Percentiles rank a stretch among this genome's conserved stretches.
Conservation (phyloP, 2,113 vertebrate genomes). For the Mola mola region DNA sequence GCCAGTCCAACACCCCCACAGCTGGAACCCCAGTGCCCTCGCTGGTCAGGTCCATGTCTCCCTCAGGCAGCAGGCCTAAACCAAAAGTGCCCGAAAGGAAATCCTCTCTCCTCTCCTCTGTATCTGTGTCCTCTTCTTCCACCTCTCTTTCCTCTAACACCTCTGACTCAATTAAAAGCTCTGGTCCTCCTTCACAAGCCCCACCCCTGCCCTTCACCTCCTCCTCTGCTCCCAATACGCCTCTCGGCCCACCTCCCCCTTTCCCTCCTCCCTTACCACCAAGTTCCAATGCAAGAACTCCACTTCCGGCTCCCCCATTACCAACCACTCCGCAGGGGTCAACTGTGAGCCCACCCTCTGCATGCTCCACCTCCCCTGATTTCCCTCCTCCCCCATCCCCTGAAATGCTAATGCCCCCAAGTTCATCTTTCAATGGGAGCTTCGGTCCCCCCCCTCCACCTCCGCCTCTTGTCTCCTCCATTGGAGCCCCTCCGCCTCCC, state of each 20-base stretch:
- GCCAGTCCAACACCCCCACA: constrained; percentile 97
- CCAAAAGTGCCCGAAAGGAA: constrained; percentile 96
- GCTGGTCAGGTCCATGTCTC: constrained; percentile 84
- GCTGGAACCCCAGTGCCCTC: constrained; percentile 94
- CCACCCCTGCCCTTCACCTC: constrained; percentile 49
- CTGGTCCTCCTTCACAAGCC: constrained; percentile 65
- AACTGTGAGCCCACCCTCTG: constrained; percentile 40
- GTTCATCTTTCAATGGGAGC: constrained; percentile 65
- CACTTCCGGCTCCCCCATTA: constrained; percentile 43
- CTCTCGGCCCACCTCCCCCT: constrained; percentile 57
- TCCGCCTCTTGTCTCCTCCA: too few species aligned
- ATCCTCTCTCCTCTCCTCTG: constrained; percentile 92
- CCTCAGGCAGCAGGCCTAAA: constrained; percentile 86
- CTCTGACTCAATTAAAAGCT: constrained; percentile 86
- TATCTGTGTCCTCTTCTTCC: constrained; percentile 93
- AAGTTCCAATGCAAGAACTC: constrained; percentile 14
- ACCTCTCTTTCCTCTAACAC: constrained; percentile 96
- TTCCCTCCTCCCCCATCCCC: constrained; percentile 87
- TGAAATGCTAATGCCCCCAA: constrained; percentile 77
- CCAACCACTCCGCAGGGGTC: constrained; percentile 49
- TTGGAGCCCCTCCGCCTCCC: constrained; percentile 66
- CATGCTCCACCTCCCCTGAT: constrained; percentile 78
- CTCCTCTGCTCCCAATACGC: constrained; percentile 62
- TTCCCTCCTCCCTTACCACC: constrained; percentile 65
- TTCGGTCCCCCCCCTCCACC: constrained; percentile 75